Evolutionary conservation across 2,888 invertebrate genomes (phyloP).

Genomic region (Leptinotarsa haldemani): DNA sequence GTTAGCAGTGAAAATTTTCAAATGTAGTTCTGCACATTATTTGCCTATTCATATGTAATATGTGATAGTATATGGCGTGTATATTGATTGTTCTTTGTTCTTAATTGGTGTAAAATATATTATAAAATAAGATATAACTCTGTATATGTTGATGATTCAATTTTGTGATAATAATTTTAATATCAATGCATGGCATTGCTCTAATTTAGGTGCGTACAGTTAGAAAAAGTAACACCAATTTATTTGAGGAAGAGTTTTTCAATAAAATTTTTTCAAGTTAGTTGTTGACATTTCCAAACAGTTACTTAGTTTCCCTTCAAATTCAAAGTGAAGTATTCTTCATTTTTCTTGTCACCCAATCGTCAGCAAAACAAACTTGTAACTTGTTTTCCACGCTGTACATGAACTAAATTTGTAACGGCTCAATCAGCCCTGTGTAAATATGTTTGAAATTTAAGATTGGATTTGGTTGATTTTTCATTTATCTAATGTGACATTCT

Average conservation of each 20-base stretch:
- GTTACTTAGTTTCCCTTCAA: no score
- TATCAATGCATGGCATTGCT: slow-evolving; percentile 19
- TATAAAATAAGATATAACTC: slow-evolving; percentile 36
- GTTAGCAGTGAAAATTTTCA: slow-evolving; percentile 35
- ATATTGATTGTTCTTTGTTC: slow-evolving; percentile 14
- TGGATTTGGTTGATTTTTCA: slow-evolving; percentile 15
- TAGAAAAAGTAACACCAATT: slow-evolving; percentile 13
- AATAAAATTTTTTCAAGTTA: not conserved
- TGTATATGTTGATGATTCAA: slow-evolving; percentile 38
- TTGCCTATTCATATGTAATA: slow-evolving; percentile 37
- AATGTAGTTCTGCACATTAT: slow-evolving; percentile 39
- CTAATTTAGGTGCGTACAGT: slow-evolving; percentile 4
- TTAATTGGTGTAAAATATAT: slow-evolving; percentile 27
- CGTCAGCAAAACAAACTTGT: not conserved
- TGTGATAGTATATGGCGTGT: slow-evolving; percentile 39
- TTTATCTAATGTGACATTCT: slow-evolving; percentile 32
- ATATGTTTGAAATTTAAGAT: not conserved
- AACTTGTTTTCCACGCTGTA: not conserved
- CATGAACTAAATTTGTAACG: not conserved
- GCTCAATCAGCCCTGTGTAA: not conserved
- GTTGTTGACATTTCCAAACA: no score
- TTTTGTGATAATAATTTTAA: slow-evolving; percentile 45
- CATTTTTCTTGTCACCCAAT: no score
- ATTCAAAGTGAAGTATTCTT: no score
- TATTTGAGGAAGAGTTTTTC: not conserved